Conservation (phyloP, 2,113 vertebrate species). For the Cygnus atratus region DNA sequence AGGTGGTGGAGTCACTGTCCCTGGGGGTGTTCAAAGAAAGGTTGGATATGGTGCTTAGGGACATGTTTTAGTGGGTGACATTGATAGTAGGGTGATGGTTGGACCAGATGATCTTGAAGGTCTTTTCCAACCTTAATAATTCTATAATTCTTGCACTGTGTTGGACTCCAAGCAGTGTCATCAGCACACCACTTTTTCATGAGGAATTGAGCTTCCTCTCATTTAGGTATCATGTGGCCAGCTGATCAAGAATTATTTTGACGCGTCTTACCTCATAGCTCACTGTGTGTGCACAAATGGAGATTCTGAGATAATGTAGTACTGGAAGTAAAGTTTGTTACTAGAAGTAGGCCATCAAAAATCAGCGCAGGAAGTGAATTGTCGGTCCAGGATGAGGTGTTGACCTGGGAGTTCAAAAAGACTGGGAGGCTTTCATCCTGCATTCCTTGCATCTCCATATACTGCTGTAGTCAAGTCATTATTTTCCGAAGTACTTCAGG, state of each 20-base stretch:
- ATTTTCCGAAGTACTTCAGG: background rate
- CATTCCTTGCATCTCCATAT: rapidly evolving
- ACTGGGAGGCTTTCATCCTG: rapidly evolving
- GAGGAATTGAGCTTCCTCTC: background rate
- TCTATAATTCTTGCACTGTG: no score
- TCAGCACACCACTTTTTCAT: no score
- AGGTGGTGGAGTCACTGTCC: no score
- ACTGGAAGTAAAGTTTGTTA: rapidly evolving
- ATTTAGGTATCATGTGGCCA: rapidly evolving
- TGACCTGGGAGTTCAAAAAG: rapidly evolving
- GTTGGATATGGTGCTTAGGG: no score
- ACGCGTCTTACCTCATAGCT: rapidly evolving
- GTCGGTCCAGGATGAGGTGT: rapidly evolving
- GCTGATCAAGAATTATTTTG: rapidly evolving
- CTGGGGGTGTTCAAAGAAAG: no score
- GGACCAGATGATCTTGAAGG: no score
- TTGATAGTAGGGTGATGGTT: no score
- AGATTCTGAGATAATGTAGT: rapidly evolving
- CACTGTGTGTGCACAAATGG: rapidly evolving
- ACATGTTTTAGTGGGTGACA: no score
- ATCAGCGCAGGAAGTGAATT: rapidly evolving
- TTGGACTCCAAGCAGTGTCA: no score
- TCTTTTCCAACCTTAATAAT: no score
- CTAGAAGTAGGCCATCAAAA: background rate
- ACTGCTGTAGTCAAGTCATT: rapidly evolving